Percentiles rank a stretch among this genome's conserved stretches.
phyloP scores from a whole-genome alignment of 2,113 vertebrate genomes.

The Lepus americanus region DNA sequence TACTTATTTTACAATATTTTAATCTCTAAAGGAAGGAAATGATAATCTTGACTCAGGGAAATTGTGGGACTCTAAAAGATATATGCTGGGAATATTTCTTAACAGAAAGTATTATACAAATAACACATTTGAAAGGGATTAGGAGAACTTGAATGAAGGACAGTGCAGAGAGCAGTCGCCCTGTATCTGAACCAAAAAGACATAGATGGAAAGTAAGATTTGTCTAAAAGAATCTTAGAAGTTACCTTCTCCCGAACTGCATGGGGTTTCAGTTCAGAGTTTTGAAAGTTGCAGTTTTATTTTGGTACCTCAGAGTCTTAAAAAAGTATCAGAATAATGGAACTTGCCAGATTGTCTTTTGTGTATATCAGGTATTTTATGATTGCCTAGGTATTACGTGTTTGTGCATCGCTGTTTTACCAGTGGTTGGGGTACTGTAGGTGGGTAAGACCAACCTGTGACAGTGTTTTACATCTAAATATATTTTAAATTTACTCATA shows the following conservation, averaged over 20 bases:
- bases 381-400: not conserved
- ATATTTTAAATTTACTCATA: not conserved
- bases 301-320: not conserved
- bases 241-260: not conserved
- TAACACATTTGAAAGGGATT: not conserved
- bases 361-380: not conserved
- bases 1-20: not conserved
- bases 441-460: not conserved
- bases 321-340: not conserved
- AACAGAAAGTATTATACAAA: not conserved
- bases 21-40: not conserved
- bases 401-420: not conserved
- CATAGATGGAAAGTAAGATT: not conserved
- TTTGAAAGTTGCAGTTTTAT: not conserved
- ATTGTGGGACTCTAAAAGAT: not conserved
- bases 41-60: not conserved
- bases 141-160: not conserved
- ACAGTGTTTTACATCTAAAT: not conserved
- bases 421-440: not conserved
- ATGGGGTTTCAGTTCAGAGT: not conserved
- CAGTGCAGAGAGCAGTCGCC: not conserved
- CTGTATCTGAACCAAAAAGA: not conserved
- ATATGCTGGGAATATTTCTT: not conserved
- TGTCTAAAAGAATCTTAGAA: constrained; percentile 17
- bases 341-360: not conserved